A percentile compares a stretch with the other conserved stretches of the same genome.
phyloP scores from a whole-genome alignment of 2,113 vertebrate species.

The Neofelis nebulosa region DNA sequence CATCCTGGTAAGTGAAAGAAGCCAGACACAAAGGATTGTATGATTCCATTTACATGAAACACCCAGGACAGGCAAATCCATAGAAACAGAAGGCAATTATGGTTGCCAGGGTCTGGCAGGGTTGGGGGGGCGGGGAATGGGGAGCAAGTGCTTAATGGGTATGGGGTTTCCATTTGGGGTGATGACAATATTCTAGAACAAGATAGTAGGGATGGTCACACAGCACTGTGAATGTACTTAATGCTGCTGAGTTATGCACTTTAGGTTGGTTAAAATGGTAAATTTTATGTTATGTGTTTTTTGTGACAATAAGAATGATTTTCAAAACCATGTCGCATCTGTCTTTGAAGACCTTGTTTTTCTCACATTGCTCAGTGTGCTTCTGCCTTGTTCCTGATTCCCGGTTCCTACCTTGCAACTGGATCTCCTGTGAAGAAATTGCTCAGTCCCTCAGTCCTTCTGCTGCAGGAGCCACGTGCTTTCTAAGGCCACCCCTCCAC shows the following conservation, averaged over 20 bases:
- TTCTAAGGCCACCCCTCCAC: not conserved
- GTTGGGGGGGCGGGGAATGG: not conserved
- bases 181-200: not conserved
- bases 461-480: not conserved
- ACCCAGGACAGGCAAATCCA: not conserved
- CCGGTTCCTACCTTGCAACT: not conserved
- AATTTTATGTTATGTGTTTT: not conserved
- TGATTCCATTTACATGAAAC: not conserved
- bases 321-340: not conserved
- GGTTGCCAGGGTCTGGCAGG: not conserved
- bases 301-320: not conserved
- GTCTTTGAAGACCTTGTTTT: slow-evolving; percentile 8
- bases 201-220: no score
- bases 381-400: not conserved
- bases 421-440: not conserved
- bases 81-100: not conserved
- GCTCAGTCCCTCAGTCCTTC: not conserved
- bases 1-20: not conserved
- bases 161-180: not conserved
- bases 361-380: not conserved
- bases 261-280: not conserved
- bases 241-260: not conserved
- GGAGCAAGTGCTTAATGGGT: not conserved
- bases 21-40: not conserved
- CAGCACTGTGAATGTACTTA: not conserved